Conservation (phyloP, 1,140 invertebrate species). For the Drosophila chauvacae region DNA sequence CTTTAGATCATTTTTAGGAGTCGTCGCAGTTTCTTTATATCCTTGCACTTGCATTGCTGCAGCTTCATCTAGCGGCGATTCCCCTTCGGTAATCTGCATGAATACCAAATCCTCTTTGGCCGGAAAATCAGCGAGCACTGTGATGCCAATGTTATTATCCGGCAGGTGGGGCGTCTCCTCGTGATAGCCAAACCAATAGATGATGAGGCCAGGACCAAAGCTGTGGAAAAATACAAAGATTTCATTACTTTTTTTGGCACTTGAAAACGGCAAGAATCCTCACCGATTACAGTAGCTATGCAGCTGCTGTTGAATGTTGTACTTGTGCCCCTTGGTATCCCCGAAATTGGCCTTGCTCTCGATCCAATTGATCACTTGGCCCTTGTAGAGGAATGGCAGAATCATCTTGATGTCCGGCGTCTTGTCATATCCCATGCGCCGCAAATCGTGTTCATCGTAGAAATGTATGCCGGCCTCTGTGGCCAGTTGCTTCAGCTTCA, state of each 20-base stretch:
- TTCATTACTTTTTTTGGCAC: too few relatives aligned
- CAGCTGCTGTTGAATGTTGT: slow-evolving; percentile 94
- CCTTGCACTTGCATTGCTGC: background rate
- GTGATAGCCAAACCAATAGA: slow-evolving; percentile 98
- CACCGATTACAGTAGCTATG: slow-evolving; percentile 96
- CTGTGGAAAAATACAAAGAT: slow-evolving; percentile 79
- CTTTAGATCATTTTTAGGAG: background rate
- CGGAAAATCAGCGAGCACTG: slow-evolving; percentile 88
- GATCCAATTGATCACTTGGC: slow-evolving; percentile 96
- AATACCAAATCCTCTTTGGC: slow-evolving; percentile 77
- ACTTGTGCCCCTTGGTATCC: slow-evolving; percentile 91
- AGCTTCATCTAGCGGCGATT: background rate
- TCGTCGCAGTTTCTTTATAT: background rate
- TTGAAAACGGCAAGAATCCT: background rate
- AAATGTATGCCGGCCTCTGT: slow-evolving; percentile 88
- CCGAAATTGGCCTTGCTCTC: slow-evolving; percentile 98
- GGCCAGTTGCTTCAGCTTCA: slow-evolving; percentile 87
- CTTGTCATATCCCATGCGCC: slow-evolving; percentile 95
- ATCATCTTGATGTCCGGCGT: slow-evolving; percentile 97
- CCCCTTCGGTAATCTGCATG: slow-evolving; percentile 63
- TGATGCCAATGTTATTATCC: slow-evolving; percentile 88
- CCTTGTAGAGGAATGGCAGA: slow-evolving; percentile 94
- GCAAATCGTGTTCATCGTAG: slow-evolving; percentile 92
- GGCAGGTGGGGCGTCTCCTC: slow-evolving; percentile 87
- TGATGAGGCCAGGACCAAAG: slow-evolving; percentile 96